Conservation (phyloP, 1,140 invertebrate species). For the Pararge aegeria region DNA sequence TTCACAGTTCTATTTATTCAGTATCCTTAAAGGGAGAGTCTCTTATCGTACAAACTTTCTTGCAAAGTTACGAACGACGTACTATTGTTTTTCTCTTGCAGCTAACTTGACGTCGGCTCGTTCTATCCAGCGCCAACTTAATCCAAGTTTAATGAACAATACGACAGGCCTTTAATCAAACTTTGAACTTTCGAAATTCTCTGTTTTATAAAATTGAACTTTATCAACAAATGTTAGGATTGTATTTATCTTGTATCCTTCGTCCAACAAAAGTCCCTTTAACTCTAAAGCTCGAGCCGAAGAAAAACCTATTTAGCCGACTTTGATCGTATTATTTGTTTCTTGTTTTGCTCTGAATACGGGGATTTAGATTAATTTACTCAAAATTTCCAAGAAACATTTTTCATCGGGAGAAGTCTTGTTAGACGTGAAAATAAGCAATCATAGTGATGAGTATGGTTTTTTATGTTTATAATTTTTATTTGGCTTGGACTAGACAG, state of each 20-base stretch:
- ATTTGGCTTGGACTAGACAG: no score
- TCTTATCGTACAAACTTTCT: slow-evolving; percentile 18
- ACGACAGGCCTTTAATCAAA: slow-evolving; percentile 81
- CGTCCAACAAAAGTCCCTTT: slow-evolving; percentile 32
- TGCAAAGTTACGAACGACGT: slow-evolving; percentile 12
- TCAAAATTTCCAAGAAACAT: slow-evolving; percentile 23
- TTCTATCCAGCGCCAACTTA: slow-evolving; percentile 75
- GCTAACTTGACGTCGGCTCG: slow-evolving; percentile 71
- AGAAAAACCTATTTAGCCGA: slow-evolving; percentile 76
- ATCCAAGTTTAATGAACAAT: slow-evolving; percentile 81
- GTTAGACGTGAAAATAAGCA: no score
- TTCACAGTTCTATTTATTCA: slow-evolving; percentile 7
- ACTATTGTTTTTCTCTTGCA: slow-evolving; percentile 41
- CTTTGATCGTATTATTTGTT: slow-evolving; percentile 77
- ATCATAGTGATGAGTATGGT: no score
- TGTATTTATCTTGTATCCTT: slow-evolving; percentile 25
- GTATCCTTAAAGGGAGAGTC: neutral
- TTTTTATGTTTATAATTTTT: no score
- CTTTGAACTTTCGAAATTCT: slow-evolving; percentile 67
- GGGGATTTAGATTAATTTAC: slow-evolving; percentile 28
- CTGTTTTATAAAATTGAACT: slow-evolving; percentile 29
- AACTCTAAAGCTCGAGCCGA: slow-evolving; percentile 25
- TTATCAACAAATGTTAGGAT: slow-evolving; percentile 25
- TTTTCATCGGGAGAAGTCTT: no score
- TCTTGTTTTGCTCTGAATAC: slow-evolving; percentile 57